Base-by-base conservation (phyloP, 1,140 invertebrate genomes). In the Conus ventricosus region DNA sequence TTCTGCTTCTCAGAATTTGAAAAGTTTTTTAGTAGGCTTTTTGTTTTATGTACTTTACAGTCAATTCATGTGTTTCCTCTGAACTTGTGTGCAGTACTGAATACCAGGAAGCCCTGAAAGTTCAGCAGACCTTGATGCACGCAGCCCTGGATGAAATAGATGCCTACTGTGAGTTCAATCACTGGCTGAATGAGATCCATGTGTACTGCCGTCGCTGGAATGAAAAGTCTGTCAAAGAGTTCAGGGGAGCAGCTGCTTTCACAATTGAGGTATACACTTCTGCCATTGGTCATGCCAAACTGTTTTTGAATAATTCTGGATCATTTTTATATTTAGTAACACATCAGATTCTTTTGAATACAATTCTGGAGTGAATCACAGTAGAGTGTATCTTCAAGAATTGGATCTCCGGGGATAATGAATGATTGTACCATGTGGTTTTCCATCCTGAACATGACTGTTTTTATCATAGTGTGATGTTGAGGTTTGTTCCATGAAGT, bases 141-240 rank as follows among this genome's bases (percentile, higher is more conserved):
- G 87, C 88, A 63, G 92, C 94, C 6, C 84, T 94, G 17, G 91
- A 93, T 20, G 95, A 95, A 81, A 91, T 95, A n/a, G 92, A 94
- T 20, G 84, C 89, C 7, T 95, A 93, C 90, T 94, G 94, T 90
- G 90, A 94, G 55, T 89, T 91, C 39, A 93, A 94, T 83, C 89
- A 89, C 15, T 95, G 95, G 95, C 85, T 95, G 11, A 92, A 92
- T 88, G 94, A 95, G 63, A 95, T 95, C 57, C 92, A 94, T 78
- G 75, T 89, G 53, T 95, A 93, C 90, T 93, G 93, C 89, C 90
- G 89, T 25, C 92, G 91, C 25, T 95, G 95, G 95, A 94, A 89
- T 20, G 91, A 92, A 20, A 92, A 93, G 39, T 92, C 93, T 63
- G 89, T 92, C 10, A 89, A 90, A 75, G 92, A 95, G 84, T 94